Evolutionary conservation across 2,888 invertebrate species (phyloP).

Genomic region (Cryptophagus acutangulus): DNA sequence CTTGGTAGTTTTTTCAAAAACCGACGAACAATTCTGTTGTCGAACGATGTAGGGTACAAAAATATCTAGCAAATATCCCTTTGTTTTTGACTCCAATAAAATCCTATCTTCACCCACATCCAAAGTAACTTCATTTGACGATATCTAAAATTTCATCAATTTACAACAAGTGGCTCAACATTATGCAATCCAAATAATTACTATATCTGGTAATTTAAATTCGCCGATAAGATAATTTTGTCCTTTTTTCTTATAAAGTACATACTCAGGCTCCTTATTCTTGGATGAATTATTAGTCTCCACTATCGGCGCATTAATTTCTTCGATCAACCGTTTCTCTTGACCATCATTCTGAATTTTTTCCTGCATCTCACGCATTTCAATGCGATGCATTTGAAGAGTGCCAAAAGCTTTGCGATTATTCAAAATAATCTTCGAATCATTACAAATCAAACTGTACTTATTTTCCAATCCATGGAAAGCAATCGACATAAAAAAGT

Average conservation of each 20-base stretch:
- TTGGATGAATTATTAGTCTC: constrained; percentile 32
- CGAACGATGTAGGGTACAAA: constrained; percentile 64
- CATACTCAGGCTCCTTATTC: constrained; percentile 53
- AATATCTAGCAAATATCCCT: constrained; percentile 61
- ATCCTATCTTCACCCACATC: constrained; percentile 74
- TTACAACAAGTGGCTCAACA: neutral
- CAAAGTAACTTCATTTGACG: constrained; percentile 58
- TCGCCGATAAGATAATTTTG: constrained; percentile 57
- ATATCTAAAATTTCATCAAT: constrained; percentile 51
- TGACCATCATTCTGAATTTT: constrained; percentile 25
- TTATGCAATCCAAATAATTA: constrained; percentile 42
- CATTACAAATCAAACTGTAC: constrained; percentile 64
- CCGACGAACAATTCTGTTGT: constrained; percentile 51
- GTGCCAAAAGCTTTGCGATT: constrained; percentile 71
- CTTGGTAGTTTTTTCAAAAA: constrained; percentile 50
- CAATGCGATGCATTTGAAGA: constrained; percentile 68
- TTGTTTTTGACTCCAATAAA: constrained; percentile 58
- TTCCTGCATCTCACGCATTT: constrained; percentile 60
- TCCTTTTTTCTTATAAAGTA: constrained; percentile 56
- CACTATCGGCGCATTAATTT: too few species aligned
- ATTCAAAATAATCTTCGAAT: constrained; percentile 63
- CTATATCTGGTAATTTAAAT: constrained; percentile 57
- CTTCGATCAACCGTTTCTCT: constrained; percentile 35
- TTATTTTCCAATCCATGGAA: constrained; percentile 65
- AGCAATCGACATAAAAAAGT: constrained; percentile 74